A percentile compares a stretch with the other conserved stretches of the same genome.
phyloP scores from a whole-genome alignment of 2,113 vertebrate genomes.

The Propithecus coquereli region DNA sequence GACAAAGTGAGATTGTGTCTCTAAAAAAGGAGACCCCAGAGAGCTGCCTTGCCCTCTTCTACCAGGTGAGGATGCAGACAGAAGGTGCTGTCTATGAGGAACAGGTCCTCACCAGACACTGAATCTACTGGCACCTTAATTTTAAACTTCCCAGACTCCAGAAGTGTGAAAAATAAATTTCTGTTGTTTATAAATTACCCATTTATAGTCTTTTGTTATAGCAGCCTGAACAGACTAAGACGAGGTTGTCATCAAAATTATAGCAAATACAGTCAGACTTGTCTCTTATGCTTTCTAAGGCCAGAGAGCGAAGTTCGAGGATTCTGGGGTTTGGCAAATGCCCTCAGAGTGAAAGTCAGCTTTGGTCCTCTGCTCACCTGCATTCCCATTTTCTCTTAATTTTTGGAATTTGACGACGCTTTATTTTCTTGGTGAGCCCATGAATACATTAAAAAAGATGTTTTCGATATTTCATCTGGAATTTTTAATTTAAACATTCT shows the following conservation, averaged over 20 bases:
- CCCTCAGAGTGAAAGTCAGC: background rate
- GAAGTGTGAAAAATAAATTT: no score
- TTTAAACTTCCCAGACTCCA: no score
- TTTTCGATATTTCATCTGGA: background rate
- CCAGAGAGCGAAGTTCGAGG: background rate
- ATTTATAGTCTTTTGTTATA: no score
- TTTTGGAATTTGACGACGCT: background rate
- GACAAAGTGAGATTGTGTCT: no score
- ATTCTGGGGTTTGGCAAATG: background rate
- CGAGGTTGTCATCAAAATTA: no score
- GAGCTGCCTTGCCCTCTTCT: background rate
- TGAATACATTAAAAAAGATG: background rate
- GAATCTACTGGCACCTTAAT: no score
- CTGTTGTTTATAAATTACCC: no score
- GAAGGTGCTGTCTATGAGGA: background rate
- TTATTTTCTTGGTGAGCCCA: background rate
- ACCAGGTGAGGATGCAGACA: background rate
- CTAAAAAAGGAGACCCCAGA: no score
- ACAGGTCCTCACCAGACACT: no score
- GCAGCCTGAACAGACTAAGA: no score
- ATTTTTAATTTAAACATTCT: background rate
- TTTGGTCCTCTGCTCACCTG: background rate
- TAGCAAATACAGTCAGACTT: background rate
- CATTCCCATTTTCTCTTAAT: background rate
- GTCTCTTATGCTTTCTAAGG: background rate